phyloP scores from a whole-genome alignment of 2,888 invertebrate genomes.

The Lepidocyrtinus sp. region DNA sequence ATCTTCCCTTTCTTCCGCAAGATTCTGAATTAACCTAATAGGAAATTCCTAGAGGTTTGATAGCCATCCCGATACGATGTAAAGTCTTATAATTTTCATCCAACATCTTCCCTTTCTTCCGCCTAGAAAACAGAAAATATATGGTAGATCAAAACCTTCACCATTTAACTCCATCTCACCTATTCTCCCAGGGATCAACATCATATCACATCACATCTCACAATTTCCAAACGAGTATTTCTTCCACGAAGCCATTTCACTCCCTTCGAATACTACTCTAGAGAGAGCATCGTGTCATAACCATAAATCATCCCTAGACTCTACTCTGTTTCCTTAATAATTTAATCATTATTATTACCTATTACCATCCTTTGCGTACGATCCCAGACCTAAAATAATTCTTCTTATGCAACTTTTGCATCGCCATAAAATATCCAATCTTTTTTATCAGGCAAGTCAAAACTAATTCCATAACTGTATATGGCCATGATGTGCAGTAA shows the following conservation, averaged over 20 bases:
- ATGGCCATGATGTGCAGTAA: neutral
- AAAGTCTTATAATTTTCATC: too few species aligned
- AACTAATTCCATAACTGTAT: neutral
- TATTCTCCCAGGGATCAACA: too few species aligned
- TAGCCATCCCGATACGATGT: too few species aligned
- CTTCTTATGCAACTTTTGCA: neutral
- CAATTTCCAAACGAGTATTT: neutral
- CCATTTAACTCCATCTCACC: too few species aligned
- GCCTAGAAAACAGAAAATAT: too few species aligned
- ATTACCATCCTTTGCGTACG: constrained; percentile 7
- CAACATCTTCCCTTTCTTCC: too few species aligned
- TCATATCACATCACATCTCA: too few species aligned
- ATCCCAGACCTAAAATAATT: neutral
- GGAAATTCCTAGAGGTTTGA: too few species aligned
- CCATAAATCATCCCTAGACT: constrained; percentile 43
- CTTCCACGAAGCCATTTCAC: neutral
- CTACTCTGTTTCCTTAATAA: constrained; percentile 19
- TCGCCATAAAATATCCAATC: neutral
- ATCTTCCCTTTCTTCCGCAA: too few species aligned
- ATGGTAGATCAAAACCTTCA: too few species aligned
- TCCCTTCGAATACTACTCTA: neutral
- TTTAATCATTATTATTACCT: constrained; percentile 30
- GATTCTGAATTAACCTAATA: too few species aligned
- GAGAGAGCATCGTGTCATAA: constrained; percentile 38
- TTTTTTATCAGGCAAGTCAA: neutral